These are phyloP conservation scores for Achlya flavicornis DNA, from an alignment of 2,888 invertebrate genomes.

Conservation along the genomic window DNA sequence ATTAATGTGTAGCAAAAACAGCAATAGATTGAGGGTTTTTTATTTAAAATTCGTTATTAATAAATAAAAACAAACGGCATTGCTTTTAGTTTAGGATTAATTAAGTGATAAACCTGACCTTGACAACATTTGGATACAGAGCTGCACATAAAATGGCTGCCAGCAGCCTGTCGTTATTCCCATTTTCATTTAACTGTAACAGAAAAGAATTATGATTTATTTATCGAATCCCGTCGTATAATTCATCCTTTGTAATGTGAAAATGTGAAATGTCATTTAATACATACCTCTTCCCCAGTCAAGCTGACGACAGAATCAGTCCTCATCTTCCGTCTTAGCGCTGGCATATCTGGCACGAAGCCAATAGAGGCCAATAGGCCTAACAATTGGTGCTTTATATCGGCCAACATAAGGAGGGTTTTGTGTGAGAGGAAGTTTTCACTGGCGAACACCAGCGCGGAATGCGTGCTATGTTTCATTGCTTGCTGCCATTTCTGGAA, in stretches of 20 bases:
- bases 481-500: constrained; percentile 91
- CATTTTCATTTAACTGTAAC: constrained; percentile 88
- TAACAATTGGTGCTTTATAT: constrained; percentile 92
- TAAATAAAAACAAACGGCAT: too few species aligned
- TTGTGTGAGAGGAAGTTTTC: constrained; percentile 93
- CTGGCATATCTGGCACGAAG: constrained; percentile 88
- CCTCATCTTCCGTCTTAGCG: constrained; percentile 76
- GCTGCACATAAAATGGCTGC: constrained; percentile 95
- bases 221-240: too few species aligned
- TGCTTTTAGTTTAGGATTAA: too few species aligned
- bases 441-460: constrained; percentile 90
- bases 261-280: too few species aligned
- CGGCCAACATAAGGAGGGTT: constrained; percentile 92
- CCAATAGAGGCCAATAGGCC: constrained; percentile 90
- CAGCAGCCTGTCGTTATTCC: constrained; percentile 89
- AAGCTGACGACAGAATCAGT: constrained; percentile 86
- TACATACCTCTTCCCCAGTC: constrained; percentile 85
- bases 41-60: too few species aligned
- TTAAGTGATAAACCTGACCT: constrained; percentile 66
- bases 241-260: too few species aligned
- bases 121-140: constrained; percentile 95
- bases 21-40: too few species aligned
- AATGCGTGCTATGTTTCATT: constrained; percentile 86
- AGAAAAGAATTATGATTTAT: constrained; percentile 15
- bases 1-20: too few species aligned